Percentiles rank a stretch among this genome's conserved stretches.
Evolutionary conservation across 2,797 vertebrate genomes (phyloP).

Genomic region (Sciaenops ocellatus): DNA sequence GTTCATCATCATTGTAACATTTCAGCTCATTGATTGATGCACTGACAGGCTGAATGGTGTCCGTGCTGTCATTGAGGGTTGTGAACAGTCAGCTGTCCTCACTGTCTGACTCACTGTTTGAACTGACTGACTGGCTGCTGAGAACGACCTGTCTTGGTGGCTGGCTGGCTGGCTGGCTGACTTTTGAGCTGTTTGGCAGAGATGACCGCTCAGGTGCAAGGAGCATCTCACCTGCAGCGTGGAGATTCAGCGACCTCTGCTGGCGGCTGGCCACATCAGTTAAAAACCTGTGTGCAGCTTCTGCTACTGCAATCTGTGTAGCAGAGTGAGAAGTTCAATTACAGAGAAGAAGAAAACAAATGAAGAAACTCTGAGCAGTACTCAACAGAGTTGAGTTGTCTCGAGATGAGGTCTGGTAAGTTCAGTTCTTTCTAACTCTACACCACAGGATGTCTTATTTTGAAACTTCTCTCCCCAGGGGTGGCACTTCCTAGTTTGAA

Average conservation of each 20-base stretch:
- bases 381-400: not conserved
- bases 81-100: not conserved
- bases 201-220: not conserved
- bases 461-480: no score
- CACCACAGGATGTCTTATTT: no score
- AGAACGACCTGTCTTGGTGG: no score
- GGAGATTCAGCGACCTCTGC: slow-evolving; percentile 40
- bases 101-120: not conserved
- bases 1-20: not conserved
- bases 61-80: no score
- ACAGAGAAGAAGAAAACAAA: not conserved
- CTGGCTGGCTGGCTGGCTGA: slow-evolving; percentile 13
- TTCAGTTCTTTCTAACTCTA: no score
- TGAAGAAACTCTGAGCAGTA: not conserved
- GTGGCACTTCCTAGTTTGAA: no score
- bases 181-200: slow-evolving; percentile 12
- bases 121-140: not conserved
- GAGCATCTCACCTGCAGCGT: not conserved
- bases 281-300: not conserved
- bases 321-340: not conserved
- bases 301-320: no score
- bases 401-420: no score
- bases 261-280: slow-evolving; percentile 31
- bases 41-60: not conserved
- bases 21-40: not conserved